Base-by-base conservation (phyloP, 1,140 invertebrate species). In the Episyrphus balteatus region DNA sequence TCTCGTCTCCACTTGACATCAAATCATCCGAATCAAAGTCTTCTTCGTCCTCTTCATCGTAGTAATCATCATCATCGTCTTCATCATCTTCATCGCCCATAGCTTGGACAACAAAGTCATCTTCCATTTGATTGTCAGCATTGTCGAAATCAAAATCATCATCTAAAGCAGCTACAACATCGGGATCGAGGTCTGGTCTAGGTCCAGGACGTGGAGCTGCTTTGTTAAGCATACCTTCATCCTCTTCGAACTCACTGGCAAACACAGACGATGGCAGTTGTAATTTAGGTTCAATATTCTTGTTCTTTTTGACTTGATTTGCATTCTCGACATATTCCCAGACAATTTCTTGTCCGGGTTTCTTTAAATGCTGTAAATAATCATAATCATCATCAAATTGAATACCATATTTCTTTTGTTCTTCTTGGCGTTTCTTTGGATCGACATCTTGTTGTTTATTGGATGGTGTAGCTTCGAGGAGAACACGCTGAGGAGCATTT, bases 301-400 rank as follows among this genome's bases (percentile, higher is more conserved):
- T 6, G 32, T 50, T 40, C 31, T 64, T 71, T 13, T 55, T 55
- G 3, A 51, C 54, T 18, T 62, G 60, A 46, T 68, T 67, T 2
- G 60, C 58, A 36, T 62, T 66, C 44, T 59, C 61, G 44, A 68
- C 62, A 41, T 62, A 65, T 38, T 68, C 66, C 65, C 66, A 68
- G 13, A 66, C 61, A 5, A 63, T 53, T 42, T 62, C 60, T 14
- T 61, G 56, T 38, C 65, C 64, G 0, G 60, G 53, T 56, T 89
- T 83, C 59, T 80, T 82, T 41, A 98, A 73, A 77, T 98, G 92
- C 68, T 97, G 88, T 50, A 97, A 69, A 62, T 98, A 98, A 64
- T 98, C 80, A 63, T 96, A 98, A 54, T 96, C 88, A 72, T 98
- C 92, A 64, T 97, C 91, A 70, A 83, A 97, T 65, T 85, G 94